phyloP scores from a whole-genome alignment of 2,888 invertebrate genomes.

The Operophtera brumata region DNA sequence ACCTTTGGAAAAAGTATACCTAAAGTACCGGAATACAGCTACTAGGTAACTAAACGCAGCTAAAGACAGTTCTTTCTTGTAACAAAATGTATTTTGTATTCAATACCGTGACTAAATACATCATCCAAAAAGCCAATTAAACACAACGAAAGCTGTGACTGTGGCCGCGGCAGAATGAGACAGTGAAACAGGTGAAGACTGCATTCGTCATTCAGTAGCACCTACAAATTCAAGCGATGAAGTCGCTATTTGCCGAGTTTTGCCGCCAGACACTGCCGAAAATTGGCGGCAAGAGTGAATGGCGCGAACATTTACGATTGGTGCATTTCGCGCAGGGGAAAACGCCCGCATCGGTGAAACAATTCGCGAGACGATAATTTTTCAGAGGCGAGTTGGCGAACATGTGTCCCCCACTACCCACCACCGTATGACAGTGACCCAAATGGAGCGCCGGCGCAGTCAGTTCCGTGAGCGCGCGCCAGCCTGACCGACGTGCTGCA shows the following conservation, averaged over 20 bases:
- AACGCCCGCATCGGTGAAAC: conserved; percentile 72
- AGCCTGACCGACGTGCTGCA: conserved; percentile 46
- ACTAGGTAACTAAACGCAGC: background rate
- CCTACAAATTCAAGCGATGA: conserved; percentile 36
- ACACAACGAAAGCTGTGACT: conserved; percentile 24
- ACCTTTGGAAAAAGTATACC: too few species aligned
- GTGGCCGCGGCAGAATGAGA: conserved; percentile 32
- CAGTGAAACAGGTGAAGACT: conserved; percentile 30
- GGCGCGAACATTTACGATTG: conserved; percentile 54
- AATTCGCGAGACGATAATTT: conserved; percentile 75
- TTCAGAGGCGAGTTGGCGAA: conserved; percentile 71
- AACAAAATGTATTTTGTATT: conserved; percentile 5
- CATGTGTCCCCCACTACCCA: conserved; percentile 73
- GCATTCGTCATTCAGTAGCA: conserved; percentile 39
- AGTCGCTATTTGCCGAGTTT: conserved; percentile 28
- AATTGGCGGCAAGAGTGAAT: conserved; percentile 49
- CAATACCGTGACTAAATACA: conserved; percentile 6
- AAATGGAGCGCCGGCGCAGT: conserved; percentile 78
- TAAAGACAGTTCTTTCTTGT: background rate
- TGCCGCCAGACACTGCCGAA: conserved; percentile 44
- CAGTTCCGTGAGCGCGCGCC: conserved; percentile 75
- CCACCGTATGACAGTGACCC: conserved; percentile 78
- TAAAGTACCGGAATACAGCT: too few species aligned
- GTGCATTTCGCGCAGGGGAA: conserved; percentile 61
- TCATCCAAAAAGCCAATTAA: conserved; percentile 20